phyloP scores from a whole-genome alignment of 2,113 vertebrate genomes.

The Nibea coibor region DNA sequence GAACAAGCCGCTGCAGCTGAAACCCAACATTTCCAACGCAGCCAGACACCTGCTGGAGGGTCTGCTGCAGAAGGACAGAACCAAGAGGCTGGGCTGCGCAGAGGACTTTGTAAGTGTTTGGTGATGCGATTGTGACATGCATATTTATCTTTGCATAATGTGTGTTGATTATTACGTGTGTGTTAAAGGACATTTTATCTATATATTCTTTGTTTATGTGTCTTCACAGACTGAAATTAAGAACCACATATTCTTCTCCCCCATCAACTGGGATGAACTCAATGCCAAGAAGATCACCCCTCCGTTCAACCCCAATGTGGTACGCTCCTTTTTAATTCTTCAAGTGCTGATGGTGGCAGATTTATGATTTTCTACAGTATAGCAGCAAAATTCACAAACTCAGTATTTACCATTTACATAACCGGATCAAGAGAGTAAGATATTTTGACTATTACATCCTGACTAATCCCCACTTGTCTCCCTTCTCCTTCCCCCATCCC shows the following conservation, averaged over 20 bases:
- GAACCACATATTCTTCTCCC: constrained; percentile 97
- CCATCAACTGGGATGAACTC: constrained; percentile 99
- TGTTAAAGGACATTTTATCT: background rate
- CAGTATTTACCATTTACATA: constrained; percentile 11
- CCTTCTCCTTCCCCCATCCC: background rate
- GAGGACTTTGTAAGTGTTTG: constrained; percentile 94
- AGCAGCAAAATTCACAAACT: background rate
- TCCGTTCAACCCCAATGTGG: constrained; percentile 99
- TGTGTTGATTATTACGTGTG: background rate
- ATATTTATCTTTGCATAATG: background rate
- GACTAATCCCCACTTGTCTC: constrained; percentile 54
- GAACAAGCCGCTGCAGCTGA: constrained; percentile 97
- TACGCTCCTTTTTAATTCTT: constrained; percentile 74
- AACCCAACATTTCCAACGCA: constrained; percentile 98
- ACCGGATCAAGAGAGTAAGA: constrained; percentile 28
- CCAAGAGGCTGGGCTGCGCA: constrained; percentile 93
- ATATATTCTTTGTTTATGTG: constrained; percentile 45
- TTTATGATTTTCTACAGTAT: constrained; percentile 10
- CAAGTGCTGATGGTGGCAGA: background rate
- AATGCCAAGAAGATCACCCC: constrained; percentile 98
- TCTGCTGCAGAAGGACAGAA: constrained; percentile 95
- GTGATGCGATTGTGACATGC: background rate
- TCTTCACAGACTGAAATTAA: constrained; percentile 94
- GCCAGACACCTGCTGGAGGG: constrained; percentile 95
- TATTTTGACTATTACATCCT: constrained; percentile 22